Base-by-base conservation (phyloP, 2,113 vertebrate genomes). In the Typhlomys cinereus region DNA sequence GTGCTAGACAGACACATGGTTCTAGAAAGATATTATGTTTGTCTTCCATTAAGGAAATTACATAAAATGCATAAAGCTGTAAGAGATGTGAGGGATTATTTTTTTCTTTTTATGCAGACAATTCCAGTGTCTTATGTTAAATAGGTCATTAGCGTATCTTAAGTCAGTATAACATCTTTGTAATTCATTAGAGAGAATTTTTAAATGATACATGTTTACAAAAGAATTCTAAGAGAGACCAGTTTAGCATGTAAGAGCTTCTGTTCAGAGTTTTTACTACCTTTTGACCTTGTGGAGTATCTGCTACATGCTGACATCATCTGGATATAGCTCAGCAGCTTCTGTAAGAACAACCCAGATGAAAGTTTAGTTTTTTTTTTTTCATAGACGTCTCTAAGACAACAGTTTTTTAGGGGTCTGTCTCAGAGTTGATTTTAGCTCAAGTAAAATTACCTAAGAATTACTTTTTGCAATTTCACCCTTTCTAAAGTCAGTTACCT, bases 91-190 rank as follows among this genome's bases (percentile, higher is more conserved):
- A 89, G 67, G 52, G 71, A 50, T 48, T 81, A 14, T 83, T 81
- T 92, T 88, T 94, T 87, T 12, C 48, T 85, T 93, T 93, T n/a
- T 83, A 70, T 86, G 54, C 21, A 88, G 48, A 61, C 25, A 75
- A 83, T 88, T 88, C 21, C 69, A 90, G 52, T 57, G 29, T 89
- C 94, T 95, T 92, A 27, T 85, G 88, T 78, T 94, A 93, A 89
- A 90, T 54, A 66, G 29, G 7, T 90, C 76, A 90, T 92, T 96
- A 44, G n/a, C 41, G 62, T 75, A 67, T 86, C 64, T 88, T 66
- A 78, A 59, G 20, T 75, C 66, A 94, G 50, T 86, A 7, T 57
- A 18, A 50, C 17, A 20, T 70, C 75, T 84, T 93, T 93, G 34
- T 85, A 93, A 79, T 92, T 90, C n/a, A n/a, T n/a, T 82, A 82